Evolutionary conservation across 2,113 vertebrate genomes (phyloP).

Genomic region (Leucoraja erinaceus): DNA sequence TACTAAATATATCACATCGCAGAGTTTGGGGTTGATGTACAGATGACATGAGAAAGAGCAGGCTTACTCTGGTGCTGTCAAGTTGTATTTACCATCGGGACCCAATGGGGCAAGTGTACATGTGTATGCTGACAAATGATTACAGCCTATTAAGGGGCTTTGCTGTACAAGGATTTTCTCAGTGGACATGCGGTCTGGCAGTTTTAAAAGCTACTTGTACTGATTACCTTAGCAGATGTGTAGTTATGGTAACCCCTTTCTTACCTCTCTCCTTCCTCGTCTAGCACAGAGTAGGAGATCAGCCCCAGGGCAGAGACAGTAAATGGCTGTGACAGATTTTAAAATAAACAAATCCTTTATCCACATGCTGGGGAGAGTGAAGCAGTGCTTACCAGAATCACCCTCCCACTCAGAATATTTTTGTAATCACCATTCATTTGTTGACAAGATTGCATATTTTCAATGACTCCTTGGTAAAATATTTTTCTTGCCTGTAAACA

Average conservation of each 20-base stretch:
- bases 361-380: conserved; percentile 15
- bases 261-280: conserved; percentile 17
- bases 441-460: conserved; percentile 30
- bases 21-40: background rate
- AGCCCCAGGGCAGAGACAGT: conserved; percentile 27
- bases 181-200: conserved; percentile 28
- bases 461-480: conserved; percentile 19
- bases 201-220: conserved; percentile 35
- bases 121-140: conserved; percentile 34
- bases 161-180: conserved; percentile 24
- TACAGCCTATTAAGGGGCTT: conserved; percentile 33
- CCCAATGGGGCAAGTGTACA: conserved; percentile 34
- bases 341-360: conserved; percentile 33
- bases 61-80: conserved; percentile 1
- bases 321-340: conserved; percentile 34
- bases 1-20: conserved; percentile 11
- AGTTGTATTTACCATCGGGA: conserved; percentile 29
- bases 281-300: conserved; percentile 31
- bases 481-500: conserved; percentile 13
- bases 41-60: conserved; percentile 36
- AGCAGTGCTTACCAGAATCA: background rate
- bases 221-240: conserved; percentile 38
- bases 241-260: conserved; percentile 36
- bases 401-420: conserved; percentile 11
- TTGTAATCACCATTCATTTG: background rate